These are phyloP conservation scores for Mesocricetus auratus DNA, from an alignment of 2,113 vertebrate species.

Conservation along the genomic window DNA sequence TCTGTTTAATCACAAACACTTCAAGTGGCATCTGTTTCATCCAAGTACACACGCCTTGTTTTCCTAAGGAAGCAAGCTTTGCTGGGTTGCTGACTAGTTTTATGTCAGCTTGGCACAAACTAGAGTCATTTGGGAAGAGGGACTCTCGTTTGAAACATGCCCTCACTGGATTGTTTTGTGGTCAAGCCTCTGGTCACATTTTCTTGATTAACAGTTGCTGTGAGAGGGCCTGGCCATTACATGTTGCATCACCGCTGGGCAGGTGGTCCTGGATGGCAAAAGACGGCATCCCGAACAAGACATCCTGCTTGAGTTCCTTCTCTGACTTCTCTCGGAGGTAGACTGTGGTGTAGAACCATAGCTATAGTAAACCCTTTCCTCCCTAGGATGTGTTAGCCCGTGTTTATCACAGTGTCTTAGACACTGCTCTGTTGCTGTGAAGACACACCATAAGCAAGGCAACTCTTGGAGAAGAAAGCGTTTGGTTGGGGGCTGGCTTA, in stretches of 20 bases:
- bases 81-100: neutral
- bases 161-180: too few species aligned
- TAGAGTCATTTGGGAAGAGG: neutral
- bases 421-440: neutral
- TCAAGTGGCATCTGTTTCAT: neutral
- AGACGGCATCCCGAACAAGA: too few species aligned
- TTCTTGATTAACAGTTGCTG: neutral
- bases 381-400: neutral
- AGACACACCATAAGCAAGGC: neutral
- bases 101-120: neutral
- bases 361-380: neutral
- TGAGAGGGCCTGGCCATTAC: too few species aligned
- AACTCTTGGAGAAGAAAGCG: neutral
- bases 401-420: neutral
- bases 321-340: neutral
- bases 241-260: neutral
- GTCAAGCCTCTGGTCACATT: neutral
- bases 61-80: neutral
- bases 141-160: neutral
- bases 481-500: neutral
- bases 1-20: neutral
- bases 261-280: neutral
- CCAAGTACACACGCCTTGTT: rapidly evolving
- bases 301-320: neutral
- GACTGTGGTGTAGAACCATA: neutral